A percentile compares a stretch with the other conserved stretches of the same genome.
Evolutionary conservation across 2,888 invertebrate genomes (phyloP).

Genomic region (Hymenopus coronatus): DNA sequence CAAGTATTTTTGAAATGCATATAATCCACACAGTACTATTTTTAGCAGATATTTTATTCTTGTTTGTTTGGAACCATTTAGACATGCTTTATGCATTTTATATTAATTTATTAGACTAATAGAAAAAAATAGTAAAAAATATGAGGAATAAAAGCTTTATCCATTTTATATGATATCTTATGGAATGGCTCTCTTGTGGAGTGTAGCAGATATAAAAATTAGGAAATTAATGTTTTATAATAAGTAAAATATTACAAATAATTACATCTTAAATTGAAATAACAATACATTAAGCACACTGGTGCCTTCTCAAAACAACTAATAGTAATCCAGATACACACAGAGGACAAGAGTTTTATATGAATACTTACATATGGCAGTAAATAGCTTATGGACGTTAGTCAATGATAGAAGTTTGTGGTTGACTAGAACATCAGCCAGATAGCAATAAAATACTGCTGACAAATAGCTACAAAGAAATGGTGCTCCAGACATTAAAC

Average conservation of each 20-base stretch:
- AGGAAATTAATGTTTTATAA: neutral
- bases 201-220: neutral
- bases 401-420: slow-evolving; percentile 58
- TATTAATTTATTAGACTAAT: too few species aligned
- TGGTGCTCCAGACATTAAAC: slow-evolving; percentile 63
- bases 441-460: slow-evolving; percentile 66
- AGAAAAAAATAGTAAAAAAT: too few species aligned
- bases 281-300: neutral
- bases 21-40: too few species aligned
- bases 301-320: neutral
- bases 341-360: neutral
- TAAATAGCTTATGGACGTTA: slow-evolving; percentile 66
- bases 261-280: neutral
- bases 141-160: too few species aligned
- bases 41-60: too few species aligned
- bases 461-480: slow-evolving; percentile 68
- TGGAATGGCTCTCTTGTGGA: too few species aligned
- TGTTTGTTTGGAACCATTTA: too few species aligned
- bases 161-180: too few species aligned
- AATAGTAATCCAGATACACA: neutral
- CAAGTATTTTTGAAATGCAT: too few species aligned
- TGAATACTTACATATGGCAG: slow-evolving; percentile 55
- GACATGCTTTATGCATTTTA: too few species aligned
- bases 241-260: neutral
- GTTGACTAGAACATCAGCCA: slow-evolving; percentile 62